phyloP scores from a whole-genome alignment of 2,113 vertebrate species.

The Dryoscopus gambensis region DNA sequence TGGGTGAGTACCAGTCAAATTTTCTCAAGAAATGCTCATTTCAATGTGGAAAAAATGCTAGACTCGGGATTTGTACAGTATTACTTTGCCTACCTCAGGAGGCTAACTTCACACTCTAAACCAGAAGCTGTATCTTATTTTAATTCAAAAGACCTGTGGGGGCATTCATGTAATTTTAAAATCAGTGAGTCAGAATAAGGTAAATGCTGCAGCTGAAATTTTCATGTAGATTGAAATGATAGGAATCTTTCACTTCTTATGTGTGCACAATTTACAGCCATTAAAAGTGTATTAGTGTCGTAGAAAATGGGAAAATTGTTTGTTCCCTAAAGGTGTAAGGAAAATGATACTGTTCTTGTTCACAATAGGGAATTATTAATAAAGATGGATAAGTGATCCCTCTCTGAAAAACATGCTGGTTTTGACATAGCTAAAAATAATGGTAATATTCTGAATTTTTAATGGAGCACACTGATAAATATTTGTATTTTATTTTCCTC shows the following conservation, averaged over 20 bases:
- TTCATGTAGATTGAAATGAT: slow-evolving; percentile 14
- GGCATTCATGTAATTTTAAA: slow-evolving; percentile 21
- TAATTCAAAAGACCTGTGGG: slow-evolving; percentile 28
- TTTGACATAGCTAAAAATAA: neutral
- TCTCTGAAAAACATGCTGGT: neutral
- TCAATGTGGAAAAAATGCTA: neutral
- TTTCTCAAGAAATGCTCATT: neutral
- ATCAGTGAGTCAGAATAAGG: slow-evolving; percentile 32
- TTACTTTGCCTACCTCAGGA: neutral
- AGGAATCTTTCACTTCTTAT: slow-evolving; percentile 41
- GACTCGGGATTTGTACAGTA: neutral
- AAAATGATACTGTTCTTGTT: slow-evolving; percentile 21
- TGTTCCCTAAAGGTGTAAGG: slow-evolving; percentile 37
- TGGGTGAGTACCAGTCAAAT: neutral
- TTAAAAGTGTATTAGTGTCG: slow-evolving; percentile 44
- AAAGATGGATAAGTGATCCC: neutral
- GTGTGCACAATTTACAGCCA: slow-evolving; percentile 43
- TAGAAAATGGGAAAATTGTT: slow-evolving; percentile 59
- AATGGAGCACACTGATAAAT: neutral
- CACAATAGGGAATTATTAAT: slow-evolving; percentile 45
- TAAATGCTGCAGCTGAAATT: slow-evolving; percentile 29
- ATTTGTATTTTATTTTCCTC: neutral
- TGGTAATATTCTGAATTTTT: neutral
- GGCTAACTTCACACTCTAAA: neutral
- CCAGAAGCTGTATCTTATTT: neutral